A percentile compares a stretch with the other conserved stretches of the same genome.
These are phyloP conservation scores for Babylonia areolata DNA, from an alignment of 1,140 invertebrate species.

Conservation along the genomic window DNA sequence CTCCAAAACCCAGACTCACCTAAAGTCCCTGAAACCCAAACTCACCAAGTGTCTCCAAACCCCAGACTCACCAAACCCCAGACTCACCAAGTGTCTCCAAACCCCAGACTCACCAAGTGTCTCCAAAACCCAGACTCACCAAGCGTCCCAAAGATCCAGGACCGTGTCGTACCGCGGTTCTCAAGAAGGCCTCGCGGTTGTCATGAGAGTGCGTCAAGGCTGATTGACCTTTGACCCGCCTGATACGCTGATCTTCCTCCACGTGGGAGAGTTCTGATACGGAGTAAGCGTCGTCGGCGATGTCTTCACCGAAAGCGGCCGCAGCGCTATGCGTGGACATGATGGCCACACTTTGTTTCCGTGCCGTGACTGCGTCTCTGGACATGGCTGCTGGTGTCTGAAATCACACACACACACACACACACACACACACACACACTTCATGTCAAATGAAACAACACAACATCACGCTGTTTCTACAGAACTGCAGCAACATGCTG, in stretches of 20 bases:
- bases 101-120: too few species aligned
- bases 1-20: too few species aligned
- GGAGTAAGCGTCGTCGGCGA: conserved; percentile 42
- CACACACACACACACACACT: too few species aligned
- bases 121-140: too few species aligned
- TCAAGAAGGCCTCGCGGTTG: neutral
- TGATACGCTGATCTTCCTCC: conserved; percentile 24
- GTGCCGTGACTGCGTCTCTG: neutral
- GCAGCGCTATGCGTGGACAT: conserved; percentile 31
- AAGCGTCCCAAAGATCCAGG: neutral
- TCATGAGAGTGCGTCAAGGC: neutral
- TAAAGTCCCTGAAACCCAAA: too few species aligned
- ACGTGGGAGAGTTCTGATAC: conserved; percentile 46
- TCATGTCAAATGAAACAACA: too few species aligned
- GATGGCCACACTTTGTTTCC: neutral
- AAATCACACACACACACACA: neutral
- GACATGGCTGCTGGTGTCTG: neutral
- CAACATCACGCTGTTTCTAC: too few species aligned
- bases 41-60: too few species aligned
- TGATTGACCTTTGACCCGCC: conserved; percentile 1
- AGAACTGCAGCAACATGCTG: too few species aligned
- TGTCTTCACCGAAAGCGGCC: conserved; percentile 46
- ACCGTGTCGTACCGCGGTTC: neutral
- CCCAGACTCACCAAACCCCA: too few species aligned
- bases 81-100: too few species aligned